Base-by-base conservation (phyloP, 2,888 invertebrate genomes). In the Lordiphosa fenestrarum region DNA sequence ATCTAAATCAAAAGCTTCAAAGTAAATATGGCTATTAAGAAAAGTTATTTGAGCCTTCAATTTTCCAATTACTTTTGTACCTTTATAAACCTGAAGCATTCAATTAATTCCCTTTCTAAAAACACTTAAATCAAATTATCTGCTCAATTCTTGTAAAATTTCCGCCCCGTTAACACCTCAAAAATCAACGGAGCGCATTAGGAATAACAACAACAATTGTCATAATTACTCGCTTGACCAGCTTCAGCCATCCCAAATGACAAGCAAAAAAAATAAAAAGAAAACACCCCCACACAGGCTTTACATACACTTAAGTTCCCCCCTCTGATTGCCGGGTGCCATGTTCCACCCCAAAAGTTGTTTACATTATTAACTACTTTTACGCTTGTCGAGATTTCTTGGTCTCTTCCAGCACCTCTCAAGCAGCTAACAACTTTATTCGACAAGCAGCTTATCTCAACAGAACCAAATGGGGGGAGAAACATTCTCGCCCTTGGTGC, bases 291-390 rank as follows among this genome's bases (percentile, higher is more conserved):
- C 25, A 15, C 37, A 21, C 36, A 7, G 46, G 21, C 38, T 46
- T 55, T 53, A 33, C 39, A 53, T 56, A 37, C 42, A 60, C 60
- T 63, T 47, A 39, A 48, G 44, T 35, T 40, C 41, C 21, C 25
- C 46, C 30, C 37, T 41, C 19, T 6, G 30, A 15, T 44, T 33
- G 30, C 13, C 6, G 15, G 15, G 30, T 44, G 42, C 21, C 47
- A 19, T 15, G 13, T 40, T 39, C 42, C 15, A 37, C 57, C 48
- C 39, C n/a, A 51, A 38, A 63, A 58, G 70, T 76, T 77, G 84
- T 77, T 77, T 77, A 76, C 81, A 77, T 77, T 77, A 77, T 77
- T 83, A 77, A 81, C 81, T 71, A 47, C 59, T 64, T 67, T 74
- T 57, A 71, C 61, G 74, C 67, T 73, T 66, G 73, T 68, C 59